phyloP scores from a whole-genome alignment of 2,113 vertebrate species.

The Paramormyrops kingsleyae region DNA sequence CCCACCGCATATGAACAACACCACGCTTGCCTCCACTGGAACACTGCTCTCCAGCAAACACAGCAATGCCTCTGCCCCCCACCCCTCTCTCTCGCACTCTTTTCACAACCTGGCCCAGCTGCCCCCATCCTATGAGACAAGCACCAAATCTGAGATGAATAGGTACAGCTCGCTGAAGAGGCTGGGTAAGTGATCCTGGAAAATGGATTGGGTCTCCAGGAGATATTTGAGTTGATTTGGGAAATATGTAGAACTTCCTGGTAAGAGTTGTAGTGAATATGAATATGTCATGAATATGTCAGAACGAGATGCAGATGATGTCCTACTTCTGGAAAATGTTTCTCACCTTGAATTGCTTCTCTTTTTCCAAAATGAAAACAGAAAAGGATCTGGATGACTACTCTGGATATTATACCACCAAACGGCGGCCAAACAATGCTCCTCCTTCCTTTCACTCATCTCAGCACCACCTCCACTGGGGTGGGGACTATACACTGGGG shows the following conservation, averaged over 20 bases:
- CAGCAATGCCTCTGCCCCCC: constrained; percentile 53
- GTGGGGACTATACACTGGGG: constrained; percentile 56
- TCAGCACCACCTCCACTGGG: constrained; percentile 63
- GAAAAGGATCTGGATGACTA: constrained; percentile 86
- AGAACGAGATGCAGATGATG: background rate
- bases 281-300: background rate
- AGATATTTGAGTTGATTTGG: background rate
- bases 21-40: constrained; percentile 60
- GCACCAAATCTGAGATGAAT: constrained; percentile 72
- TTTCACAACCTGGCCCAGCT: constrained; percentile 87
- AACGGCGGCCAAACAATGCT: constrained; percentile 60
- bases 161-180: constrained; percentile 83
- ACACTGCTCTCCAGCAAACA: constrained; percentile 61
- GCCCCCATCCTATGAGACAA: constrained; percentile 74
- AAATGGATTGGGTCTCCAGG: background rate
- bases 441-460: constrained; percentile 65
- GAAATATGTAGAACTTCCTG: background rate
- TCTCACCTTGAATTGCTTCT: background rate
- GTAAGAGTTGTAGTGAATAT: background rate
- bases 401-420: constrained; percentile 70
- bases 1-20: constrained; percentile 61
- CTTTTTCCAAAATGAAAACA: constrained; percentile 26
- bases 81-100: constrained; percentile 74
- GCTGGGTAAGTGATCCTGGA: constrained; percentile 63
- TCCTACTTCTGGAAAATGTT: constrained; percentile 1